phyloP scores from a whole-genome alignment of 92 coral and sea anemone species.

The Palythoa caribaeorum region DNA sequence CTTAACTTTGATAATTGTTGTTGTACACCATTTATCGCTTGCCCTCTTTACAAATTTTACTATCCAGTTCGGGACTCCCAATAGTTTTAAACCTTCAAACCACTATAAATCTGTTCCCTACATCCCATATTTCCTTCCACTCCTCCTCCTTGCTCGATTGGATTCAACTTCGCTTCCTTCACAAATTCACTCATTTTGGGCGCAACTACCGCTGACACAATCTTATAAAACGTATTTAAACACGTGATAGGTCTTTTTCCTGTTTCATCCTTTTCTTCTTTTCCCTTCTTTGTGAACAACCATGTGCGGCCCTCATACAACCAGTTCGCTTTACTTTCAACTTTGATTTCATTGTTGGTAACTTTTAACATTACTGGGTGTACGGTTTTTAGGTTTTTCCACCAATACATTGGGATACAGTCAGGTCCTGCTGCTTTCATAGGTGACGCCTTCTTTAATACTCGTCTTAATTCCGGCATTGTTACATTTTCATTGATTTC shows the following conservation, averaged over 20 bases:
- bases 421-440: no score
- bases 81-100: no score
- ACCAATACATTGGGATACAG: no score
- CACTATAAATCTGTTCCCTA: no score
- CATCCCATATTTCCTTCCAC: background rate
- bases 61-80: background rate
- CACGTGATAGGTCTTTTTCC: background rate
- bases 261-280: background rate
- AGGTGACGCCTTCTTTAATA: no score
- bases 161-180: background rate
- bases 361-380: no score
- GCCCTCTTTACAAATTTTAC: background rate
- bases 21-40: background rate
- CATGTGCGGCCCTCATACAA: background rate
- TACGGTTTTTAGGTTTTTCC: no score
- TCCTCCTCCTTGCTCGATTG: background rate
- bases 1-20: background rate
- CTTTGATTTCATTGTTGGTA: no score
- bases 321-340: no score
- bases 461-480: no score
- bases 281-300: background rate
- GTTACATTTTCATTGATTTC: no score
- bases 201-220: background rate
- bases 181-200: background rate
- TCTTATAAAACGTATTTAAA: no score